Evolutionary conservation across 2,113 vertebrate genomes (phyloP), one percentile per base, ranked within the genome.

Genomic region (Hippocampus guttulatus): DNA sequence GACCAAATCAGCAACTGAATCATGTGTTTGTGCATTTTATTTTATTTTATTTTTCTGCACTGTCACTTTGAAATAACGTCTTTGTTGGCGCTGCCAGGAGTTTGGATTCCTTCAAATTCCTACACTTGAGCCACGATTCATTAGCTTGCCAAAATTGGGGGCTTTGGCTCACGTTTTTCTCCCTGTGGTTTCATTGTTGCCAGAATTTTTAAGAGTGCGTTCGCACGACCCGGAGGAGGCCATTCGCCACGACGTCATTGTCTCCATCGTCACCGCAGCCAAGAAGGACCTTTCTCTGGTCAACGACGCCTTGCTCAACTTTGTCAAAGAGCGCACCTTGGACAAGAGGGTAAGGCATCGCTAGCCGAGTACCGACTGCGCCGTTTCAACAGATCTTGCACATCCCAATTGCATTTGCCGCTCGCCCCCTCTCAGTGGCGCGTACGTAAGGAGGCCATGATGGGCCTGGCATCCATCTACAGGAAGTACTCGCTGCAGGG

Each of bases 361-460:
- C 10, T 11, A 23, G 54, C 55, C 4, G 55, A 58, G 23, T n/a
- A 3, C n/a, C n/a, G 16, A 8, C n/a, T 20, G 49, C 2, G 49
- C 18, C 16, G 23, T 55, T n/a, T n/a, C 1, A 55, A n/a, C 18
- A n/a, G 9, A 4, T n/a, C n/a, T 55, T 10, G 18, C 47, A 51
- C 12, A 4, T 62, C 14, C 47, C 52, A 23, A 55, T 23, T 12
- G 23, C 6, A 8, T 30, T 64, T 58, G 12, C 20, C 3, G 45
- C 23, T 52, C 3, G 45, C 33, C 41, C 47, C 33, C 14, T 70
- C 90, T 40, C 88, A 99, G 97, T 99, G 97, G 97, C 92, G 97
- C 78, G 97, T 99, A 0, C 95, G 97, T 75, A 98, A 98, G 89
- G 97, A 99, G 91, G 97, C 97, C 38, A 98, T 99, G 97, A 99